phyloP scores from a whole-genome alignment of 1,140 invertebrate genomes.

The Phenacoccus solenopsis region DNA sequence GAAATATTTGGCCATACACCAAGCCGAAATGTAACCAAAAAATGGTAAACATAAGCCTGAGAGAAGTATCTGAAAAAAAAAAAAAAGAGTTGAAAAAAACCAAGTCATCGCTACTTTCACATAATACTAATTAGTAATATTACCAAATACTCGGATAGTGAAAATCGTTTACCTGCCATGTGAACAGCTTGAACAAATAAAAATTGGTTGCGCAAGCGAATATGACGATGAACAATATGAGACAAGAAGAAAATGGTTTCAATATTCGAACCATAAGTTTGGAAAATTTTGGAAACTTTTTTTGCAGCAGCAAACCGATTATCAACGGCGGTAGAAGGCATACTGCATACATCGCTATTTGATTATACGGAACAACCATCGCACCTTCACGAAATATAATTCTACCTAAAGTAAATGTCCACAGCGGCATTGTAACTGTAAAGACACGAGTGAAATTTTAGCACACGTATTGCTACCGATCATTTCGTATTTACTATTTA shows the following conservation, averaged over 20 bases:
- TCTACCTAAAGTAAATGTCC: constrained; percentile 85
- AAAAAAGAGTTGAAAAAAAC: not conserved
- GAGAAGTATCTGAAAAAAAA: constrained; percentile 53
- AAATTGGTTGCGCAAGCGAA: constrained; percentile 84
- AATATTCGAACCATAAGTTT: constrained; percentile 62
- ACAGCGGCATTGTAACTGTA: constrained; percentile 83
- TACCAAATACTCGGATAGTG: too few relatives aligned
- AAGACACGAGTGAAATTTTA: constrained; percentile 21
- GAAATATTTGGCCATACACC: constrained; percentile 42
- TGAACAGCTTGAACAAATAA: constrained; percentile 81
- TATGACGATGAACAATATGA: constrained; percentile 80
- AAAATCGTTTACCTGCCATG: constrained; percentile 60
- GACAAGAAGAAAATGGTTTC: constrained; percentile 68
- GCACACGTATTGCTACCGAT: not conserved
- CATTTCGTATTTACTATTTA: not conserved
- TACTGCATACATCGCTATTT: constrained; percentile 60
- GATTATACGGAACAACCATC: constrained; percentile 64
- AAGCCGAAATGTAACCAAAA: constrained; percentile 71
- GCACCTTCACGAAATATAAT: constrained; percentile 57
- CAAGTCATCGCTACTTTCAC: not conserved
- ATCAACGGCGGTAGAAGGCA: constrained; percentile 69
- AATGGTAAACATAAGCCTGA: constrained; percentile 76
- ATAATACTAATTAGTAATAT: too few relatives aligned
- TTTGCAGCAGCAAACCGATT: constrained; percentile 64
- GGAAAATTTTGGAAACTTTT: constrained; percentile 48